Evolutionary conservation across 2,113 vertebrate genomes (phyloP).

Genomic region (Carettochelys insculpta): DNA sequence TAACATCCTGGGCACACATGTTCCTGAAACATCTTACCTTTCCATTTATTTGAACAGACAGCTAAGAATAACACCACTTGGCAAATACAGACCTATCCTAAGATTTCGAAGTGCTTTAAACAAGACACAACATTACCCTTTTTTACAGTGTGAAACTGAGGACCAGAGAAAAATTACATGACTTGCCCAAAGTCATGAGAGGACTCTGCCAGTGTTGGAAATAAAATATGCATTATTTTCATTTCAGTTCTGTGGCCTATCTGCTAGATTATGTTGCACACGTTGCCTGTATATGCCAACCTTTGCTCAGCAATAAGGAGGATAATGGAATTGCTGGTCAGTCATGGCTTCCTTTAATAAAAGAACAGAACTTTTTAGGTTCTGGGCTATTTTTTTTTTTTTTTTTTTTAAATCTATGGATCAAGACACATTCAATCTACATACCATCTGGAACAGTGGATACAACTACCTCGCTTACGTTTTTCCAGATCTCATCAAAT

Average conservation of each 20-base stretch:
- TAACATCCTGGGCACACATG: background rate
- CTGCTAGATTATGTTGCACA: conserved; percentile 14
- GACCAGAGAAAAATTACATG: rapidly evolving
- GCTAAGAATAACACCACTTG: background rate
- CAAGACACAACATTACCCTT: background rate
- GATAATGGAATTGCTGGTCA: background rate
- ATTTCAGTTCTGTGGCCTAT: conserved; percentile 7
- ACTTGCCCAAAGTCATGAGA: background rate
- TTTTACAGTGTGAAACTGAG: background rate
- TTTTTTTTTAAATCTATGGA: background rate
- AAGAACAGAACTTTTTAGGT: background rate
- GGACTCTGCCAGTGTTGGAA: background rate
- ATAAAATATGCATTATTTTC: background rate
- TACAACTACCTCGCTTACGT: background rate
- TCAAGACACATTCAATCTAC: background rate
- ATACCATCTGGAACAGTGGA: background rate
- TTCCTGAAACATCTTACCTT: background rate
- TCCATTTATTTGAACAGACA: background rate
- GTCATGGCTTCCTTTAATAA: background rate
- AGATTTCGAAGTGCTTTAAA: background rate
- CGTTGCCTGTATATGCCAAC: background rate
- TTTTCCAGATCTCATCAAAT: background rate
- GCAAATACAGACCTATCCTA: background rate
- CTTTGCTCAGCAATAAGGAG: background rate
- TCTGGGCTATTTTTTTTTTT: too few relatives aligned